Evolutionary conservation across 2,888 invertebrate species (phyloP), one percentile per base, ranked within the genome.

Genomic region (Myopa testacea): DNA sequence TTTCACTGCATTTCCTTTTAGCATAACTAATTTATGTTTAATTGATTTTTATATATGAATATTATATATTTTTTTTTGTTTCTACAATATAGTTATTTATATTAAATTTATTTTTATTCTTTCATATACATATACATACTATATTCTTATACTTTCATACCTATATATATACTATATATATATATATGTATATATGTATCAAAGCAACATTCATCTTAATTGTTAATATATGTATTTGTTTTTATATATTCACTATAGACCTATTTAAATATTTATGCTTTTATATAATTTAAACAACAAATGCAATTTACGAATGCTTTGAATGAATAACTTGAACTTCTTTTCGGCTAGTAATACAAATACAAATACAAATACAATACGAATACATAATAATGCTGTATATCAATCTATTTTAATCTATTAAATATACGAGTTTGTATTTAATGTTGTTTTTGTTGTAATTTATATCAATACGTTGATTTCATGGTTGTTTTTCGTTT

Each of bases 141-240:
- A 4, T 69, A 14, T 69, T 38, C n/a, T 69, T 50, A 37, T 58
- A 60, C 50, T 50, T 52, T 58, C 65, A 52, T 67, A 65, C 52
- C n/a, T 62, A 71, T 63, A 60, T 75, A 67, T 63, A 14, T 38
- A 50, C 62, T 40, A 63, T n/a, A 76, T 78, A 76, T 78, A 75
- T 75, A 40, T 79, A 60, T 77, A 77, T 68, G 58, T 76, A 78
- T 77, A 73, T 77, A 77, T 68, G 58, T 62, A 76, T 78, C 79
- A 79, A 78, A 69, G 63, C 75, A 78, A 78, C 77, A 76, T 72
- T 79, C 38, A 67, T 50, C 68, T 68, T 72, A 63, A 19, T 26
- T 16, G 62, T 68, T 65, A 55, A 26, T 78, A 68, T 76, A 26
- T 78, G 62, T 76, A 40, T 73, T 78, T 76, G 14, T 76, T 62